phyloP scores from a whole-genome alignment of 2,888 invertebrate species.

The Drosophila kuntzei region DNA sequence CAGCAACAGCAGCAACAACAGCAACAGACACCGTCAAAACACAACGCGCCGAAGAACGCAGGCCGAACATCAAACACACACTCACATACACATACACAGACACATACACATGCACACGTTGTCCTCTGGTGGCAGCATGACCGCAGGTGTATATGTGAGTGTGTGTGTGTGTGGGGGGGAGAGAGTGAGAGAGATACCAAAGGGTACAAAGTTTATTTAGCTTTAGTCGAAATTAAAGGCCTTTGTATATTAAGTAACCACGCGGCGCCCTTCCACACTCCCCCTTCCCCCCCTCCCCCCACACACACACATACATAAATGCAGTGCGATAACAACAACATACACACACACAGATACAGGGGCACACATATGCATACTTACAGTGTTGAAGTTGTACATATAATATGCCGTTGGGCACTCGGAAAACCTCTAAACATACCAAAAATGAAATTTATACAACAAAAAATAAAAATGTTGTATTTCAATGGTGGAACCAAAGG shows the following conservation, averaged over 20 bases:
- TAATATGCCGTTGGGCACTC: conserved; percentile 72
- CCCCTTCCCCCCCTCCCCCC: conserved; percentile 15
- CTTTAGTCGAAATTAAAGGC: conserved; percentile 80
- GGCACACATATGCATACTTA: conserved; percentile 59
- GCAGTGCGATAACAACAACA: conserved; percentile 73
- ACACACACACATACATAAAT: conserved; percentile 64
- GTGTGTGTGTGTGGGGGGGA: conserved; percentile 10
- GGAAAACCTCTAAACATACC: conserved; percentile 78
- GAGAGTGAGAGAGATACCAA: conserved; percentile 66
- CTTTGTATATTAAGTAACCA: conserved; percentile 80
- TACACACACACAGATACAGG: conserved; percentile 16
- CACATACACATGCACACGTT: conserved; percentile 33
- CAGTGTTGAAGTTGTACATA: conserved; percentile 80
- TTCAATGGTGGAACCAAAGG: conserved; percentile 65
- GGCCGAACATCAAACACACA: conserved; percentile 74
- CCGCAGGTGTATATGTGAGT: conserved; percentile 70
- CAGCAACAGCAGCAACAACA: conserved; percentile 58
- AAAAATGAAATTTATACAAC: conserved; percentile 81
- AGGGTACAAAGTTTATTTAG: conserved; percentile 82
- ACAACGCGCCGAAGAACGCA: conserved; percentile 69
- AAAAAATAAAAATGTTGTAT: conserved; percentile 55
- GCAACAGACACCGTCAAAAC: conserved; percentile 73
- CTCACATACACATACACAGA: conserved; percentile 21
- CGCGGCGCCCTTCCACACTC: conserved; percentile 43
- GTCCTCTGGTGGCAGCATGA: conserved; percentile 78